Evolutionary conservation across 2,888 invertebrate genomes (phyloP).

Genomic region (Psococerastis gibbosa): DNA sequence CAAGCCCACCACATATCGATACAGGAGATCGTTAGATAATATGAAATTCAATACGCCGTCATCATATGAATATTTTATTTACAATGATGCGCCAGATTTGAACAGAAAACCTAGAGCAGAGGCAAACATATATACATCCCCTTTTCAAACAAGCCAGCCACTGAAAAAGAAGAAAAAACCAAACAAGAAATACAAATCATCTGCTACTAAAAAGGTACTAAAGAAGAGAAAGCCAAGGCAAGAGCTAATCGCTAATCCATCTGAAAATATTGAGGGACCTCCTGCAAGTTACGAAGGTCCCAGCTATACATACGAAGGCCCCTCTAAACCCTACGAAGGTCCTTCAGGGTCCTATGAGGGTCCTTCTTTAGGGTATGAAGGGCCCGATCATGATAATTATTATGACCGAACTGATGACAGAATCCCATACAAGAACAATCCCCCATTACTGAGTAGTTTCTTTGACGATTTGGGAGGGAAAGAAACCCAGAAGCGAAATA

Average conservation of each 20-base stretch:
- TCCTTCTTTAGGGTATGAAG: constrained; percentile 2
- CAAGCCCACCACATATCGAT: constrained; percentile 13
- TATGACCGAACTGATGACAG: constrained; percentile 2
- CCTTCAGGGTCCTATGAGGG: constrained; percentile 6
- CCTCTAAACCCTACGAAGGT: constrained; percentile 1
- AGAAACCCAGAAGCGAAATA: background rate
- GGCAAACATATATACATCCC: background rate
- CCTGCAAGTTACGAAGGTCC: constrained; percentile 4
- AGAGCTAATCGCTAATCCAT: background rate
- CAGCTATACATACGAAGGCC: constrained; percentile 4
- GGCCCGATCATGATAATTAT: background rate
- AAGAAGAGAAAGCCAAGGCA: background rate
- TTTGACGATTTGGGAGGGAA: background rate
- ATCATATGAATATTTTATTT: constrained; percentile 2
- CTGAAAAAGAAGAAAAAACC: background rate
- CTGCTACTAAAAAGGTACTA: background rate
- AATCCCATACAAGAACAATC: background rate
- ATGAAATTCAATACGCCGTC: background rate
- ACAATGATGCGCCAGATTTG: background rate
- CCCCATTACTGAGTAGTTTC: background rate
- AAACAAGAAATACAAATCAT: background rate
- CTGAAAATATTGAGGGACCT: background rate
- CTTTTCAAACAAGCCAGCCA: background rate
- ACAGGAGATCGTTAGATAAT: constrained; percentile 4
- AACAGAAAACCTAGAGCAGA: background rate